Base-by-base conservation (phyloP, 2,797 vertebrate species). In the Remorina albescens region DNA sequence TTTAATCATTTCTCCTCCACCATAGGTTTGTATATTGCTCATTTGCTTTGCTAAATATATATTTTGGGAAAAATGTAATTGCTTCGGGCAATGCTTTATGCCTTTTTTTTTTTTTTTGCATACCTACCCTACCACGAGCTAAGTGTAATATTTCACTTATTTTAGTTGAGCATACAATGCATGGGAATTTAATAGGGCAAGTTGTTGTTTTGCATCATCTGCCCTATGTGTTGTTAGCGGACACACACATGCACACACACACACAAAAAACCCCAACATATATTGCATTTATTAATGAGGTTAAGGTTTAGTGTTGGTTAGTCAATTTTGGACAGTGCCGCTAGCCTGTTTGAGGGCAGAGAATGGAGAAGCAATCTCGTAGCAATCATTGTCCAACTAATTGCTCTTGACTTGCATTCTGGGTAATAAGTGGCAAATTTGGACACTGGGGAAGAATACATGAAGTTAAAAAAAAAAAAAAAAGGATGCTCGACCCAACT, bases 51-150 rank as follows among this genome's bases (percentile, higher is more conserved):
- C 8, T 5, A 15, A 56, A 60, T 21, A 32, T 41, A 32, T 10
- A n/a, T 37, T 21, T 59, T 49, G 21, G 6, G 37, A 47, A 34
- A 59, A 67, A 58, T 13, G 26, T 51, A 50, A 65, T 51, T 66
- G 12, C 5, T 8, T 7, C 23, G n/a, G 25, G 16, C 46, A 44
- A 54, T 28, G 30, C 10, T 28, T 49, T 37, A 2, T 28, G 30
- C n/a, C n/a, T n/a, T n/a, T n/a, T n/a, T n/a, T n/a, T n/a, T n/a
- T n/a, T n/a, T n/a, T n/a, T 28, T 49, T 42, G 42, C 12, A 25
- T 46, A 21, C 11, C 19, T 19, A 25, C 47, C 47, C 1, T 18
- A 42, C 39, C 1, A 4, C 16, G 15, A 42, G 1, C 5, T 4
- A 13, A 44, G 8, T 44, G 9, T 53, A 8, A 23, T 30, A 51